Conservation (phyloP, 1,140 invertebrate genomes). For the Ptiloglossa arizonensis region DNA sequence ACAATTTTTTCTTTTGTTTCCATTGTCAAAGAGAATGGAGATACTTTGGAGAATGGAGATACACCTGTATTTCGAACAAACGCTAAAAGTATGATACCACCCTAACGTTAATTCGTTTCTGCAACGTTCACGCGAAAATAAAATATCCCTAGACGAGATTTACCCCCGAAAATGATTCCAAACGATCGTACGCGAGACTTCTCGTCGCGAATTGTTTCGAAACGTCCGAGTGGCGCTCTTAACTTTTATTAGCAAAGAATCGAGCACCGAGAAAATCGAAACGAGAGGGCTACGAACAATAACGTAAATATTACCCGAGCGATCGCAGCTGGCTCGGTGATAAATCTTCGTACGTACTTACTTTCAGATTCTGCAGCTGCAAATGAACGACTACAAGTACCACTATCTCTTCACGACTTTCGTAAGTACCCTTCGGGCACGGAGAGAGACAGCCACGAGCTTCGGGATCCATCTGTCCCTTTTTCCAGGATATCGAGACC, state of each 20-base stretch:
- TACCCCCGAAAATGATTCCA: no score
- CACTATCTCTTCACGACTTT: constrained; percentile 88
- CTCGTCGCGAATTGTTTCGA: no score
- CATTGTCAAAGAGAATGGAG: no score
- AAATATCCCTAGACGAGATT: no score
- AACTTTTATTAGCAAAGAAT: not conserved
- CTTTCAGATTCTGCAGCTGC: constrained; percentile 84
- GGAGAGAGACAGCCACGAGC: not conserved
- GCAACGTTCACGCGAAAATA: no score
- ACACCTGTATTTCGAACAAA: no score
- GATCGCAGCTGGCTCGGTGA: not conserved
- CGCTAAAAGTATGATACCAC: no score
- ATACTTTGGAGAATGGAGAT: no score
- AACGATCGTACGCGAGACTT: no score
- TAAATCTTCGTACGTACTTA: not conserved
- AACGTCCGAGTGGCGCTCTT: no score
- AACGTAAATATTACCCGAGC: not conserved
- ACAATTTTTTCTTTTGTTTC: no score
- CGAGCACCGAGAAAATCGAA: not conserved
- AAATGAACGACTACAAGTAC: constrained; percentile 88
- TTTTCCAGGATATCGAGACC: constrained; percentile 84
- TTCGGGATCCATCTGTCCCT: constrained; percentile 33
- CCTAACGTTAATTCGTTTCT: no score
- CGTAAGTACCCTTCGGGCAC: constrained; percentile 81
- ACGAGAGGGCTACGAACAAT: not conserved